Conservation (phyloP, 2,113 vertebrate species). For the Cercopithecus mona region DNA sequence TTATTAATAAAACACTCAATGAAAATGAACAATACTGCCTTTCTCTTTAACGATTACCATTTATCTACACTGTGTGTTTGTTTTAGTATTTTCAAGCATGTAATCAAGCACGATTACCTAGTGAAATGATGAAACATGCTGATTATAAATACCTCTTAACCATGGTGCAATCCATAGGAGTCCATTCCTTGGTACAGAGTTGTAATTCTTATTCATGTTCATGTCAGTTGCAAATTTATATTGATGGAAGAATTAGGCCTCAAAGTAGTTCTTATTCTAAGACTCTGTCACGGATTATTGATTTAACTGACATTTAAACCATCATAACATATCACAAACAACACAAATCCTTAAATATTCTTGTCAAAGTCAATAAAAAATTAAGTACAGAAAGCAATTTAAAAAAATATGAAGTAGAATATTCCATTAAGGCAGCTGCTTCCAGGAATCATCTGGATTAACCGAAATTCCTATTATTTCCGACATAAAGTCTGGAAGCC, state of each 20-base stretch:
- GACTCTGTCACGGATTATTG: slow-evolving; percentile 40
- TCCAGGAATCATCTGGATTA: slow-evolving; percentile 48
- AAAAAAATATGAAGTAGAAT: not conserved
- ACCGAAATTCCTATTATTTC: slow-evolving; percentile 51
- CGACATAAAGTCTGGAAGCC: slow-evolving; percentile 25
- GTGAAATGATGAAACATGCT: slow-evolving; percentile 38
- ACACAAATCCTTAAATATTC: slow-evolving; percentile 4
- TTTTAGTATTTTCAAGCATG: slow-evolving; percentile 54
- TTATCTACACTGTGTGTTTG: slow-evolving; percentile 47
- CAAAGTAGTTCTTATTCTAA: slow-evolving; percentile 54
- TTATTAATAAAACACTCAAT: slow-evolving; percentile 55
- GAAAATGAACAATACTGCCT: slow-evolving; percentile 44
- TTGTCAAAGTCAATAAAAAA: slow-evolving; percentile 51
- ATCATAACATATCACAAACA: slow-evolving; percentile 27
- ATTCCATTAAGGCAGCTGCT: not conserved
- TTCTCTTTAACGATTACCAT: slow-evolving; percentile 39
- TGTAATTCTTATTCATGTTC: slow-evolving; percentile 55
- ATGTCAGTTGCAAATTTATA: slow-evolving; percentile 52
- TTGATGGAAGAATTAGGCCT: slow-evolving; percentile 56
- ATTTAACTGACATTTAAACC: slow-evolving; percentile 67
- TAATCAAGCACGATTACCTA: slow-evolving; percentile 56
- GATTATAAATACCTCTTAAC: slow-evolving; percentile 44
- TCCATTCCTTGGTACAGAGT: slow-evolving; percentile 2
- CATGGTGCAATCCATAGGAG: slow-evolving; percentile 15
- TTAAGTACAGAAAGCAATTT: not conserved